Percentiles rank a stretch among this genome's conserved stretches.
These are phyloP conservation scores for Dasyurus viverrinus DNA, from an alignment of 2,113 vertebrate genomes.

Conservation along the genomic window DNA sequence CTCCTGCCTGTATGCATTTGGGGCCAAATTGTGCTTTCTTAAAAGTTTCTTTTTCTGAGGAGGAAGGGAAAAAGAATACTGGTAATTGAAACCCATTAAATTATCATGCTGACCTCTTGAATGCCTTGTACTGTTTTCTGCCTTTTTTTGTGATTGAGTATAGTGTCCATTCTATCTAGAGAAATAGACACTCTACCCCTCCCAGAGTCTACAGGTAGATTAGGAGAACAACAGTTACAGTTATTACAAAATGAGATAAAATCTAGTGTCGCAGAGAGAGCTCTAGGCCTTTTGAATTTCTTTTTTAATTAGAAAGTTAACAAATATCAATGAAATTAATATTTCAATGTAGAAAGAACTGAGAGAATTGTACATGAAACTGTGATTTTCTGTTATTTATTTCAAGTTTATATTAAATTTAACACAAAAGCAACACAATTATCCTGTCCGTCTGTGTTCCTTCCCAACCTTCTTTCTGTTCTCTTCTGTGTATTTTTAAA, in stretches of 20 bases:
- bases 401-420: not conserved
- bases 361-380: not conserved
- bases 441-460: not conserved
- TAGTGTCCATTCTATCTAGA: not conserved
- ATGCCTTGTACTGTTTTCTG: not conserved
- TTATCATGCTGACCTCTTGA: not conserved
- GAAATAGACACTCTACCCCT: not conserved
- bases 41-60: slow-evolving; percentile 15
- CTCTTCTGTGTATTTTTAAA: not conserved
- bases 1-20: not conserved
- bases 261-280: too few relatives aligned
- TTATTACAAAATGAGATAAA: slow-evolving; percentile 23
- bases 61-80: not conserved
- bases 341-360: not conserved
- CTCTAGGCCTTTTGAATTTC: not conserved
- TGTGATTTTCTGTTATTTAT: not conserved
- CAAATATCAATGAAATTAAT: not conserved
- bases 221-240: not conserved
- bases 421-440: not conserved
- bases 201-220: not conserved
- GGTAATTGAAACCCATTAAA: not conserved
- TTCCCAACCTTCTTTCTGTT: not conserved
- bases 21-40: not conserved
- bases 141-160: not conserved
- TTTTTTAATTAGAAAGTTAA: not conserved